A percentile compares a stretch with the other conserved stretches of the same genome.
Conservation (phyloP, 1,140 invertebrate species). For the Bombyx mandarina region DNA sequence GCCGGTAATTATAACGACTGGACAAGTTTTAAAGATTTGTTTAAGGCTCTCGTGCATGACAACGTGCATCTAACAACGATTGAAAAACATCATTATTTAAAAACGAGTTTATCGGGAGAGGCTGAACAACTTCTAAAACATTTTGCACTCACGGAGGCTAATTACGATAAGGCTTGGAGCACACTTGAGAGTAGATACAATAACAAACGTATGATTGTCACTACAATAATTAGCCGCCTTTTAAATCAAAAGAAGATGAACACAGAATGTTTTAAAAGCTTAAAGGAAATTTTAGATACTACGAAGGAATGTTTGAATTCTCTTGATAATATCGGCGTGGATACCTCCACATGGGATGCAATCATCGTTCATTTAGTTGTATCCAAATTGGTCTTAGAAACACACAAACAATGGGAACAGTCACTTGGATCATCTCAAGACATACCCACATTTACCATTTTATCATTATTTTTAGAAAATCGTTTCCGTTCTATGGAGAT, state of each 20-base stretch:
- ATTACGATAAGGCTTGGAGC: conserved; percentile 11
- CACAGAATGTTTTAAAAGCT: not conserved
- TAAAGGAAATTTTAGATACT: conserved; percentile 9
- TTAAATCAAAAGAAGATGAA: not conserved
- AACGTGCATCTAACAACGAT: not conserved
- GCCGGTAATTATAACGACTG: conserved; percentile 12
- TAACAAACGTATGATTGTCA: conserved; percentile 2
- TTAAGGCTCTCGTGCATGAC: conserved; percentile 8
- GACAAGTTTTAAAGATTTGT: conserved; percentile 16
- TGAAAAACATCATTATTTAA: conserved; percentile 12
- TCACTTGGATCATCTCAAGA: too few species aligned
- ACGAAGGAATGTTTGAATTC: conserved; percentile 13
- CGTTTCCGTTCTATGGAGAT: too few species aligned
- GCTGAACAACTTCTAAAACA: conserved; percentile 12
- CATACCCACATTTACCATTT: too few species aligned
- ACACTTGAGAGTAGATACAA: conserved; percentile 6
- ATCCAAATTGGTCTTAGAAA: conserved; percentile 12
- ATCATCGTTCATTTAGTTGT: conserved; percentile 10
- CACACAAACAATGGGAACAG: not conserved
- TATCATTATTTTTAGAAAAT: too few species aligned
- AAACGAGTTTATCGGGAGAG: conserved; percentile 9
- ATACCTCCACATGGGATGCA: conserved; percentile 6
- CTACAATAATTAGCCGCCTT: not conserved
- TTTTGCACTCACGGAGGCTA: conserved; percentile 4
- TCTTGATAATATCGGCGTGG: conserved; percentile 7